These are phyloP conservation scores for Drosophila subsilvestris DNA, from an alignment of 2,888 invertebrate genomes.

Conservation along the genomic window DNA sequence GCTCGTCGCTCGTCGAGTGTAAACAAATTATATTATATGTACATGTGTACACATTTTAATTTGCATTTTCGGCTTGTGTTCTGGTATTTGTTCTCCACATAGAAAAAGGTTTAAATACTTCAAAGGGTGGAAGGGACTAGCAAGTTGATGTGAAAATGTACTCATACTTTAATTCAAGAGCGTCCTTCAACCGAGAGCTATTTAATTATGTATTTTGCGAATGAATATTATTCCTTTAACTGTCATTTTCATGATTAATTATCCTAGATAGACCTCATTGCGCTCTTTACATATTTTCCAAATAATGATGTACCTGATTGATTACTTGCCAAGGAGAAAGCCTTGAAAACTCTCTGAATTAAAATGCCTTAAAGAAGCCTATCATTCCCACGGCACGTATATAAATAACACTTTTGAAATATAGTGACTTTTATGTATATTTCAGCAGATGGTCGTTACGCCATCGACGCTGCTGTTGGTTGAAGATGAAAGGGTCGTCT, in stretches of 20 bases:
- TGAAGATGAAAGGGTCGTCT: not conserved
- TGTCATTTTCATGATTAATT: not conserved
- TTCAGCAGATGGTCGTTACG: no score
- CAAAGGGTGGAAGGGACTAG: not conserved
- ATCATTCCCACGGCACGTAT: no score
- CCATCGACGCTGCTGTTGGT: not conserved
- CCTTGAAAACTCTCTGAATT: not conserved
- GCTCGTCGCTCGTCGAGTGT: constrained; percentile 5
- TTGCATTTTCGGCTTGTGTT: constrained; percentile 2
- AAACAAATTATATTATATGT: constrained; percentile 12
- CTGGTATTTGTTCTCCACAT: constrained; percentile 3
- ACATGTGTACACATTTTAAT: constrained; percentile 28
- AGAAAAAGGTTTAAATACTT: constrained; percentile 1
- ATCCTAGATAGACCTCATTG: not conserved
- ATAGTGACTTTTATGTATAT: no score
- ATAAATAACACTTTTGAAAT: no score
- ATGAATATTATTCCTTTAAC: not conserved
- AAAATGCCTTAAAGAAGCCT: not conserved
- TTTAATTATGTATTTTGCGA: not conserved
- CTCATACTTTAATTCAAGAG: not conserved
- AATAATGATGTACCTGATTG: not conserved
- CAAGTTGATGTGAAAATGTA: not conserved
- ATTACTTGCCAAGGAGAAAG: not conserved
- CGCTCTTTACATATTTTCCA: no score
- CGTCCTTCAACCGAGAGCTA: not conserved